These are phyloP conservation scores for Fringilla coelebs DNA, from an alignment of 2,797 vertebrate species.

Conservation along the genomic window DNA sequence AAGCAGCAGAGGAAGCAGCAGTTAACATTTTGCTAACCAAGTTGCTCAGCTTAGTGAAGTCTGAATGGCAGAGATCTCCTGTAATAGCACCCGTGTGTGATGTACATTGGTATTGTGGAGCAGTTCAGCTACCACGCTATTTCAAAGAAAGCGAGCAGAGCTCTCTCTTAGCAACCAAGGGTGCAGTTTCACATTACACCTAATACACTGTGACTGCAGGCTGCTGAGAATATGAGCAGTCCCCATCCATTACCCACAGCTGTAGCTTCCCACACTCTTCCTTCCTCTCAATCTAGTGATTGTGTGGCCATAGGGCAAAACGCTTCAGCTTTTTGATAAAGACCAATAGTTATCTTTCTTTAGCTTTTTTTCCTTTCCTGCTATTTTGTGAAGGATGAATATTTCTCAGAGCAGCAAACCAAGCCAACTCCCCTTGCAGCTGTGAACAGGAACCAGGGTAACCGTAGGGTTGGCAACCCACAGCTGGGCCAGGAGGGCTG, in stretches of 20 bases:
- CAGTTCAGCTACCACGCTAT: background rate
- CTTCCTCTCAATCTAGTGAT: background rate
- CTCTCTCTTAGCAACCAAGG: constrained; percentile 51
- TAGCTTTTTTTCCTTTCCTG: background rate
- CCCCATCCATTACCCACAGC: constrained; percentile 4
- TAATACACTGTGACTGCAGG: constrained; percentile 33
- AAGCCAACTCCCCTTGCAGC: background rate
- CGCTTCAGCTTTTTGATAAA: constrained; percentile 3
- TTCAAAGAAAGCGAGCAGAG: constrained; percentile 8
- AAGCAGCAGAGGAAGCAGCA: background rate
- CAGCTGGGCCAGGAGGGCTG: background rate
- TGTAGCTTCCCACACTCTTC: constrained; percentile 46
- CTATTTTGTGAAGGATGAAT: background rate
- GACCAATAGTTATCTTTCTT: background rate
- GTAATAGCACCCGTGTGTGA: background rate
- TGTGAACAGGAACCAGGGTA: background rate
- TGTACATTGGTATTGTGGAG: background rate
- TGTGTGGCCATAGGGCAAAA: background rate
- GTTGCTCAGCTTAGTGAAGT: background rate
- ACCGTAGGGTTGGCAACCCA: background rate
- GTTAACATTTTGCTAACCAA: background rate
- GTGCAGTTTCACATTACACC: constrained; percentile 42
- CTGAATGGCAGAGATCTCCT: background rate
- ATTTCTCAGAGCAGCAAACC: background rate
- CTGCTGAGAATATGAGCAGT: constrained; percentile 34